These are phyloP conservation scores for Callospermophilus lateralis DNA, from an alignment of 2,113 vertebrate genomes.

Conservation along the genomic window DNA sequence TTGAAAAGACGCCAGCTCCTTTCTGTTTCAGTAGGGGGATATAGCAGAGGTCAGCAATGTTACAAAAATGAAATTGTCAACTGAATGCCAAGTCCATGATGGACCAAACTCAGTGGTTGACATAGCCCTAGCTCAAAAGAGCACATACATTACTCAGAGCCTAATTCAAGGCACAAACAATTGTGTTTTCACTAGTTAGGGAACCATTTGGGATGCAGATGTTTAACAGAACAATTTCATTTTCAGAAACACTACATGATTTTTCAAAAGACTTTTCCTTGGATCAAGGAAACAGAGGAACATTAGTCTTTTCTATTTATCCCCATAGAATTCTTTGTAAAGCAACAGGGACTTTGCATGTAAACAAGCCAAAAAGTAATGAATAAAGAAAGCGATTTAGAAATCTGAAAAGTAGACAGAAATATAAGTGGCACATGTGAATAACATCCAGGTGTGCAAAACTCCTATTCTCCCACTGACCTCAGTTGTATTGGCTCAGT, in stretches of 20 bases:
- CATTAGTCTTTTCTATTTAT: not conserved
- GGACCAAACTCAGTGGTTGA: not conserved
- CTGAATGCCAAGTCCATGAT: constrained; percentile 1
- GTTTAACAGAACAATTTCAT: constrained; percentile 9
- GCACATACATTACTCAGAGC: not conserved
- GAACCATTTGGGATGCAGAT: constrained; percentile 19
- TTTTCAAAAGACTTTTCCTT: constrained; percentile 23
- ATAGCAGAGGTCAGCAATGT: constrained; percentile 46
- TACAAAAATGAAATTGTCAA: not conserved
- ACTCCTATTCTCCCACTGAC: not conserved
- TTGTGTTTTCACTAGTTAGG: not conserved
- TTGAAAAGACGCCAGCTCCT: constrained; percentile 29
- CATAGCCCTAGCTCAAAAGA: not conserved
- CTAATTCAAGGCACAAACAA: not conserved
- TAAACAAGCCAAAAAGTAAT: not conserved
- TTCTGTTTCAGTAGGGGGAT: constrained; percentile 12
- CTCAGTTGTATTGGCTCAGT: not conserved
- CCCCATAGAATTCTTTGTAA: not conserved
- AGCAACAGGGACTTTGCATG: not conserved
- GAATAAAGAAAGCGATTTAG: not conserved
- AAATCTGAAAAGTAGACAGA: not conserved
- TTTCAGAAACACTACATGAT: not conserved
- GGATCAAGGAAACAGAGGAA: not conserved
- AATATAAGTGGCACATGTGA: not conserved
- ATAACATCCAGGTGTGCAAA: not conserved